Evolutionary conservation across 2,797 vertebrate genomes (phyloP).

Genomic region (Psittacula echo): DNA sequence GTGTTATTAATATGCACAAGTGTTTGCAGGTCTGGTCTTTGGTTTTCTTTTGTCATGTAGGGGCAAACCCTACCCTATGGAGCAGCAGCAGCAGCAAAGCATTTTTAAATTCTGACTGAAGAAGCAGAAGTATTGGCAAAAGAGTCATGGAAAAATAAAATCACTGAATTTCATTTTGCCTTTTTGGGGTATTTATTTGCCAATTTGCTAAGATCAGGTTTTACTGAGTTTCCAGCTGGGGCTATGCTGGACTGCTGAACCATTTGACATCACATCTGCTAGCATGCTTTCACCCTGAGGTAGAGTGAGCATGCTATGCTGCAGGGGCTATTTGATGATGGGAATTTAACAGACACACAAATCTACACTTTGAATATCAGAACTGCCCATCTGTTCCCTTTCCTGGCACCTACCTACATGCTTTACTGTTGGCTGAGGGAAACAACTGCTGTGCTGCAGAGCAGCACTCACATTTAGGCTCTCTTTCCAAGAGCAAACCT

Average conservation of each 20-base stretch:
- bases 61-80: not conserved
- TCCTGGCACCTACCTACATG: not conserved
- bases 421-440: slow-evolving; percentile 2
- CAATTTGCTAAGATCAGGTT: not conserved
- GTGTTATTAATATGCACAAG: not conserved
- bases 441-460: not conserved
- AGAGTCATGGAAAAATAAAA: not conserved
- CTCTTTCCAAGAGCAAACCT: not conserved
- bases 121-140: not conserved
- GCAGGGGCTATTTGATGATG: slow-evolving; percentile 32
- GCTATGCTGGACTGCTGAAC: not conserved
- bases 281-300: slow-evolving; percentile 11
- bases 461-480: not conserved
- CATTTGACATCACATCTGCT: slow-evolving; percentile 9
- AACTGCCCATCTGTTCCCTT: slow-evolving; percentile 51
- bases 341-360: slow-evolving; percentile 37
- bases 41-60: not conserved
- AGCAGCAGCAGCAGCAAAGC: not conserved
- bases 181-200: not conserved
- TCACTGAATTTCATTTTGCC: not conserved
- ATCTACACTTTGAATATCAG: slow-evolving; percentile 36
- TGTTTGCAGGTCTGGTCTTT: not conserved
- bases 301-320: not conserved
- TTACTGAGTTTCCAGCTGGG: slow-evolving; percentile 6
- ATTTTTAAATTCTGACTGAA: not conserved